A percentile compares a stretch with the other conserved stretches of the same genome.
These are phyloP conservation scores for Laterallus jamaicensis DNA, from an alignment of 2,113 vertebrate species.

Conservation along the genomic window DNA sequence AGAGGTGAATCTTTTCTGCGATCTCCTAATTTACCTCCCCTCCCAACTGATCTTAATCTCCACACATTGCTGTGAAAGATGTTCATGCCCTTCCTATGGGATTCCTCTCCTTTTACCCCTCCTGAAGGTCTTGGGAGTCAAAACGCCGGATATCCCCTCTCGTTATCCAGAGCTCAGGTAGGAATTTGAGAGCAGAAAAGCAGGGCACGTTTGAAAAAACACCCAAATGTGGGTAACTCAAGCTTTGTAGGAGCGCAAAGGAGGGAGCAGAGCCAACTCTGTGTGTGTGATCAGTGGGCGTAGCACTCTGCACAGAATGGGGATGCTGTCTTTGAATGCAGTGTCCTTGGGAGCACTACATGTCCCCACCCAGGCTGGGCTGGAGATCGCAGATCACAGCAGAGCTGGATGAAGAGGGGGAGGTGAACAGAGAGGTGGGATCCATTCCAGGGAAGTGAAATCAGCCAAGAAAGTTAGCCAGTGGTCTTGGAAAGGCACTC, in stretches of 20 bases:
- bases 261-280: neutral
- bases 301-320: neutral
- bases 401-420: neutral
- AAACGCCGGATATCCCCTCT: neutral
- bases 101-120: neutral
- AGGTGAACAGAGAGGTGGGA: neutral
- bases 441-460: neutral
- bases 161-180: neutral
- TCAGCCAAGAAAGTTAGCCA: neutral
- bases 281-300: rapidly evolving
- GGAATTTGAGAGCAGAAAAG: neutral
- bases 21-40: neutral
- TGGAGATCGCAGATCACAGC: neutral
- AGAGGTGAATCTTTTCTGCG: neutral
- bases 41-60: neutral
- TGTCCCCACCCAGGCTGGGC: neutral
- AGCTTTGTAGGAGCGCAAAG: neutral
- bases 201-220: neutral
- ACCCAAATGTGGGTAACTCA: neutral
- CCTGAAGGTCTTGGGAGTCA: neutral
- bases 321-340: neutral
- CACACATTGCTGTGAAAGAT: neutral
- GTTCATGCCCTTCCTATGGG: neutral
- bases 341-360: neutral
- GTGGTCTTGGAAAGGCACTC: neutral